A percentile compares a stretch with the other conserved stretches of the same genome.
Conservation (phyloP, 37 sponge, comb jelly and placozoan genomes). For the Crambe crambe region DNA sequence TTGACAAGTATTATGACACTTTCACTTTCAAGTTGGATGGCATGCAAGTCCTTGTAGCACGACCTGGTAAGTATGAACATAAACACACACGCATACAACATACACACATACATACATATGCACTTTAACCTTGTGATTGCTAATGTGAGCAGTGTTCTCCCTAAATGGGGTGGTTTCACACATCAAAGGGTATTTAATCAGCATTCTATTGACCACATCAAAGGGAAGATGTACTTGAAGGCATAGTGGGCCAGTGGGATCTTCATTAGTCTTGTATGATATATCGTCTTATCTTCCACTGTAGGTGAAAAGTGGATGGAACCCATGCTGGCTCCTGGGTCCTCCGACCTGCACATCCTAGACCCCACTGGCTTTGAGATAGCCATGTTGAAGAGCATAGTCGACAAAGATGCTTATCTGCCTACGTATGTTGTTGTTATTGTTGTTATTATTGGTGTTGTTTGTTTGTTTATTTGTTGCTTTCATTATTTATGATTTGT, state of each 20-base stretch:
- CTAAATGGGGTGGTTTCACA: too few relatives aligned
- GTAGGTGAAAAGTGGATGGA: conserved; percentile 65
- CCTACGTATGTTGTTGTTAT: conserved; percentile 45
- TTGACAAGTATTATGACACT: conserved; percentile 58
- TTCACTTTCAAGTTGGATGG: conserved; percentile 59
- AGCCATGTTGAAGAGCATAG: conserved; percentile 55
- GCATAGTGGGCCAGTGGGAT: too few relatives aligned
- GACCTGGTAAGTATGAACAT: conserved; percentile 40
- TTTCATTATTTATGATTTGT: background rate
- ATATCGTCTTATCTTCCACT: too few relatives aligned
- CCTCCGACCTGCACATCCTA: conserved; percentile 59
- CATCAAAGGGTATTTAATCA: too few relatives aligned
- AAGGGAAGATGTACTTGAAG: too few relatives aligned
- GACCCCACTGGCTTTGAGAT: conserved; percentile 59
- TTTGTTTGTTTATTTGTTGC: background rate
- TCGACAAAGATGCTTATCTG: conserved; percentile 55
- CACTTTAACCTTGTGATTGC: too few relatives aligned
- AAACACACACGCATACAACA: too few relatives aligned
- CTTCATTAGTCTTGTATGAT: too few relatives aligned
- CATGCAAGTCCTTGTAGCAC: conserved; percentile 68
- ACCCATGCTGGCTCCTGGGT: conserved; percentile 12
- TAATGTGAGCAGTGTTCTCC: too few relatives aligned
- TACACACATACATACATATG: background rate
- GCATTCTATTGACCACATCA: too few relatives aligned
- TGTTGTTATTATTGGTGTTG: background rate